Evolutionary conservation across 2,113 vertebrate species (phyloP), one percentile per base, ranked within the genome.

Genomic region (Suricata suricatta): DNA sequence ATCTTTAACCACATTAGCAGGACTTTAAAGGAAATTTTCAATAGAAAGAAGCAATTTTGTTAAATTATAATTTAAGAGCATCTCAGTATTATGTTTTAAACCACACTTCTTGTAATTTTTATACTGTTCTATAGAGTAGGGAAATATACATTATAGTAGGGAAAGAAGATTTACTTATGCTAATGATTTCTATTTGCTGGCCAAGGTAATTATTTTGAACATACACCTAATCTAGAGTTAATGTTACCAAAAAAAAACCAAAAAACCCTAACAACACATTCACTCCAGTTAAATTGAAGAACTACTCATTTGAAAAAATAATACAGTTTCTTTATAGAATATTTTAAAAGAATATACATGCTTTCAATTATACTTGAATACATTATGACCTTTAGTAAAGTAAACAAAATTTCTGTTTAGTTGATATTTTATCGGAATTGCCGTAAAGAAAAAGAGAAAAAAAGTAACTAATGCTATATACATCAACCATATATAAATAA

Each of bases 351-450:
- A 66, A 44, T 74, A 31, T 82, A 31, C 35, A 88, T 93, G 7
- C 44, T 92, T 74, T 44, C 35, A n/a, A 29, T 76, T 76, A 44
- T 88, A 82, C 88, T 57, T 88, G 29, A 93, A 54, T 47, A 66
- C 14, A 44, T 6, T 82, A 54, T 57, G 47, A 76, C 23, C 44
- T 66, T 88, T 66, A 54, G n/a, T 64, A 81, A 80, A 82, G 44
- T 47, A 63, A 64, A 95, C 0, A 4, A 41, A 80, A 80, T 64
- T 90, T 91, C 44, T 35, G 57, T 54, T 88, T 57, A 92, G 66
- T 88, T 96, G 16, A 93, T 88, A 88, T 93, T 69, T 79, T 92
- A 57, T 41, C 23, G 64, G 76, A 27, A 31, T n/a, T 92, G 12
- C 57, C 54, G 92, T 74, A 69, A 80, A 80, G 64, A 47, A 79